Percentiles rank a stretch among this genome's conserved stretches.
Conservation (phyloP, 2,113 vertebrate genomes). For the Thamnophis sirtalis region DNA sequence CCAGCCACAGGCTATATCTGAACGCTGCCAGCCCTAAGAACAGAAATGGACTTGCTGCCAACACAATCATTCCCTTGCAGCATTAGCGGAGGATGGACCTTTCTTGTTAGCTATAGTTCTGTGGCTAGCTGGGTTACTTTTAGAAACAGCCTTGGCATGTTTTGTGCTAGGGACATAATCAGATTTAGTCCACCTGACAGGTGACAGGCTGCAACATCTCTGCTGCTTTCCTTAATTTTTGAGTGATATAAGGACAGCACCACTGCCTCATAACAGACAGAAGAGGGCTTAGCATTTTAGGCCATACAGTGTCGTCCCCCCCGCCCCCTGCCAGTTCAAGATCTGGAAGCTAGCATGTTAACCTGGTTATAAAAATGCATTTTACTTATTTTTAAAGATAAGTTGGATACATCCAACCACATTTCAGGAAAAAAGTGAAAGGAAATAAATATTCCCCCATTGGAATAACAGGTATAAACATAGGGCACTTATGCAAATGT, state of each 20-base stretch:
- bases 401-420: neutral
- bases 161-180: neutral
- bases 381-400: neutral
- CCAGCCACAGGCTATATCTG: neutral
- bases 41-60: neutral
- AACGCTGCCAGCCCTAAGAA: neutral
- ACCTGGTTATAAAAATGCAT: neutral
- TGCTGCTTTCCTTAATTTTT: neutral
- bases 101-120: neutral
- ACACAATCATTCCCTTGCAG: neutral
- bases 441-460: neutral
- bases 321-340: neutral
- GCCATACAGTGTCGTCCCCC: neutral
- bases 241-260: neutral
- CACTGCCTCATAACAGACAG: neutral
- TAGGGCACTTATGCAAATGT: neutral
- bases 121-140: neutral
- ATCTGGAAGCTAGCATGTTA: neutral
- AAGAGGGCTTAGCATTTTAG: neutral
- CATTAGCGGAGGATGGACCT: neutral
- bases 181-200: neutral
- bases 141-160: neutral
- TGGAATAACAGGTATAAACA: neutral
- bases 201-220: neutral
- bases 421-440: neutral